Evolutionary conservation across 23 tunicate species (phyloP).

Genomic region (Halocynthia roretzi): DNA sequence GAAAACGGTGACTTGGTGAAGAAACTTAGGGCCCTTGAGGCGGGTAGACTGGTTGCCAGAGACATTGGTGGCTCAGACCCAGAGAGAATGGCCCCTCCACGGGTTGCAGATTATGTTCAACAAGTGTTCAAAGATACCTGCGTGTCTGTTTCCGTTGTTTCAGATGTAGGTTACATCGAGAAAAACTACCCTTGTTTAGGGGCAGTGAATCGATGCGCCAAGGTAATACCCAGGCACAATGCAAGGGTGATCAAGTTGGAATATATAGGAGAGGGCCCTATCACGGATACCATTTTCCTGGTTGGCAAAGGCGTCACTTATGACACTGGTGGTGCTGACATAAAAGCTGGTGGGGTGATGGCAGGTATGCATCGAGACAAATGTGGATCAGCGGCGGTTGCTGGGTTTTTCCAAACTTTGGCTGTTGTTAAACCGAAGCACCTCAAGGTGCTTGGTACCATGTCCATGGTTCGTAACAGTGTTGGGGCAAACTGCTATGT

Average conservation of each 20-base stretch:
- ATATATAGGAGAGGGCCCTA: conserved; percentile 81
- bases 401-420: conserved; percentile 69
- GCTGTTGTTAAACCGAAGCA: conserved; percentile 56
- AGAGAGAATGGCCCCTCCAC: conserved; percentile 97
- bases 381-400: conserved; percentile 99
- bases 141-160: conserved; percentile 55
- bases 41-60: conserved; percentile 54
- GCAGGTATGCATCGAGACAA: conserved; percentile 99
- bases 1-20: background rate
- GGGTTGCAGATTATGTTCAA: conserved; percentile 68
- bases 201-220: conserved; percentile 90
- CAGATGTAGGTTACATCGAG: conserved; percentile 60
- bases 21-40: conserved; percentile 31
- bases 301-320: conserved; percentile 98
- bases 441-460: conserved; percentile 74
- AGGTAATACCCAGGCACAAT: conserved; percentile 78
- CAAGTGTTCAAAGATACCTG: conserved; percentile 33
- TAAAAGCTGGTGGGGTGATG: conserved; percentile 98
- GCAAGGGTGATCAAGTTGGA: conserved; percentile 85
- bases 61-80: conserved; percentile 98
- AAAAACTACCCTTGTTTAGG: conserved; percentile 90
- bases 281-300: conserved; percentile 75
- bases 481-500: conserved; percentile 92
- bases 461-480: conserved; percentile 99
- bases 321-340: conserved; percentile 99